A percentile compares a stretch with the other conserved stretches of the same genome.
phyloP scores from a whole-genome alignment of 1,140 invertebrate species.

The Drosophila nigrodunni region DNA sequence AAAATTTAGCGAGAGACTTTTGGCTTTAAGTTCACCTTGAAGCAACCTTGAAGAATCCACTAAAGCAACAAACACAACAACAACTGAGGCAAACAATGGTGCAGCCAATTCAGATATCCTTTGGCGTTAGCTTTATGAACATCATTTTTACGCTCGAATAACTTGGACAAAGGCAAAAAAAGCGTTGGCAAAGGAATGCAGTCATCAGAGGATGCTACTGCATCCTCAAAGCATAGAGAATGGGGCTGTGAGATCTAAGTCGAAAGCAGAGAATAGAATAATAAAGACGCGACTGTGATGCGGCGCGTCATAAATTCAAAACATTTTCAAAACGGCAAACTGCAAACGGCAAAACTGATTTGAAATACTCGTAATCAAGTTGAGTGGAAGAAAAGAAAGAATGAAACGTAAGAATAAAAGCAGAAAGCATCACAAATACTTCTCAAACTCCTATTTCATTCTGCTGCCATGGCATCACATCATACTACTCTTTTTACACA shows the following conservation, averaged over 20 bases:
- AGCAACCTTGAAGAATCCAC: slow-evolving; percentile 55
- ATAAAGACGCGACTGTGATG: slow-evolving; percentile 71
- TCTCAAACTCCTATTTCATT: background rate
- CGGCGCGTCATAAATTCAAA: slow-evolving; percentile 74
- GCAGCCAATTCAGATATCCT: slow-evolving; percentile 53
- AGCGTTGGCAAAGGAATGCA: slow-evolving; percentile 53
- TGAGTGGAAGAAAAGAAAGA: slow-evolving; percentile 35
- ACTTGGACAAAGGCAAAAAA: slow-evolving; percentile 67
- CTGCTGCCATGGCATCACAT: slow-evolving; percentile 17
- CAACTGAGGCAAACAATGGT: slow-evolving; percentile 23
- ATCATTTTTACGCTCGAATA: slow-evolving; percentile 63
- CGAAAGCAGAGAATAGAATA: slow-evolving; percentile 17
- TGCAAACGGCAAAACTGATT: slow-evolving; percentile 62
- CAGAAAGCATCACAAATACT: background rate
- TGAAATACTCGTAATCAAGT: slow-evolving; percentile 64
- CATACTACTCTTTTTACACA: background rate
- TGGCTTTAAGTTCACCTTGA: slow-evolving; percentile 70
- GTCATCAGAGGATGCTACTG: background rate
- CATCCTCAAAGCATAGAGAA: background rate
- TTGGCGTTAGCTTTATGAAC: slow-evolving; percentile 63
- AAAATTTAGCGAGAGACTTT: slow-evolving; percentile 12
- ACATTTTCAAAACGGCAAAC: slow-evolving; percentile 62
- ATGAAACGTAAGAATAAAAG: too few species aligned
- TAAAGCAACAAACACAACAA: slow-evolving; percentile 19
- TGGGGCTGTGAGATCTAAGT: background rate